These are phyloP conservation scores for Scortum barcoo DNA, from an alignment of 2,113 vertebrate genomes.

Conservation along the genomic window DNA sequence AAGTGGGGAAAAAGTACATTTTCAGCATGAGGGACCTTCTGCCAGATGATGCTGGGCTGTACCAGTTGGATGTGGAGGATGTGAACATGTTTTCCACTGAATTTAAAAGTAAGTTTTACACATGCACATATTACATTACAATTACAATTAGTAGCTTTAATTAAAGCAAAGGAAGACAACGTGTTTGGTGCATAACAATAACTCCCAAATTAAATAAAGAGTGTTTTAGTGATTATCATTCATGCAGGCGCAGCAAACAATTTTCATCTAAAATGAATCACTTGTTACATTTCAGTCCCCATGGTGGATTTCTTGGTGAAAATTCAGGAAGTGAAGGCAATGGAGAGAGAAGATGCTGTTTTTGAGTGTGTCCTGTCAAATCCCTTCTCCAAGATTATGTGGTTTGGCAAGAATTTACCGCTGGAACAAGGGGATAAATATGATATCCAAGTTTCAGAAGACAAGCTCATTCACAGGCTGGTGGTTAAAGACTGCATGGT, in stretches of 20 bases:
- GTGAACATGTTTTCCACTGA: constrained; percentile 89
- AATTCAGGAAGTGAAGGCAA: constrained; percentile 79
- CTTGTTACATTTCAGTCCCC: constrained; percentile 80
- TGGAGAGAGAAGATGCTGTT: constrained; percentile 78
- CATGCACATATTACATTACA: background rate
- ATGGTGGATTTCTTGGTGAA: constrained; percentile 83
- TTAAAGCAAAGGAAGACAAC: background rate
- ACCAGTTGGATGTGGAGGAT: constrained; percentile 88
- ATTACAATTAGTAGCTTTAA: background rate
- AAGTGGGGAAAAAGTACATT: constrained; percentile 83
- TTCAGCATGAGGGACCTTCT: constrained; percentile 87
- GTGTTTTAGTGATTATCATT: background rate
- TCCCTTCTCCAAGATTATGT: constrained; percentile 81
- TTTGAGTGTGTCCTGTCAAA: constrained; percentile 86
- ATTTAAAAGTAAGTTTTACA: constrained; percentile 78
- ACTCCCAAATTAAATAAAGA: background rate
- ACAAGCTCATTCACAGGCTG: constrained; percentile 88
- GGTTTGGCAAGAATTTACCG: constrained; percentile 84
- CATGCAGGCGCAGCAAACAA: background rate
- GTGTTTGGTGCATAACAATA: background rate
- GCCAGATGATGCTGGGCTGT: constrained; percentile 89
- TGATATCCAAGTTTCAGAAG: constrained; percentile 83
- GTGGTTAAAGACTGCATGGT: constrained; percentile 79
- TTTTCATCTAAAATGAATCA: background rate
- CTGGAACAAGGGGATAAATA: constrained; percentile 82